Base-by-base conservation (phyloP, 2,113 vertebrate genomes). In the Urocolius indicus region DNA sequence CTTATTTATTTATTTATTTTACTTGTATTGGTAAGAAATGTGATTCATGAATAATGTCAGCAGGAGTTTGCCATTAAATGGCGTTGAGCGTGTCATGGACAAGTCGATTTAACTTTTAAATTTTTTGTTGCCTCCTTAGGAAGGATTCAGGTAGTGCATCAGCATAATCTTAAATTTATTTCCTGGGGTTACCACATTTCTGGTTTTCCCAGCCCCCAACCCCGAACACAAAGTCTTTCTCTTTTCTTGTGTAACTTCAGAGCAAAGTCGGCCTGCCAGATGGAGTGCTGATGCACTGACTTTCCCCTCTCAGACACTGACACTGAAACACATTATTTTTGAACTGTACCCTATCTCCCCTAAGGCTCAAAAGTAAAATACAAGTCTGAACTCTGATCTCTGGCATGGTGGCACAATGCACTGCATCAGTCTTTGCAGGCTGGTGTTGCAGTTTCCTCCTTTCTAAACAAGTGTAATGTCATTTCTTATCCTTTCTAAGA, bases 21-120 rank as follows among this genome's bases (percentile, higher is more conserved):
- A 95, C 82, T 93, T 95, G 84, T 92, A 86, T 87, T 91, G 74
- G 58, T 89, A 84, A 93, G 94, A 97, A 92, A 82, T 89, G 68
- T 34, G 32, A 65, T 61, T 84, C 93, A 84, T 92, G 77, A 78
- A 83, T 89, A 97, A 91, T 95, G 75, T 34, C 66, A 96, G 80
- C 93, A 93, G 92, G 94, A 94, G 87, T 91, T 94, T 96, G 84
- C 93, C 83, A 90, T 96, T 95, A 95, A 96, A 92, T 95, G 66
- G 81, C 58, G 66, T 73, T 88, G 87, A 92, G 84, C 81, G 20
- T 96, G 76, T 85, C 89, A 74, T 76, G 87, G 96, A 69, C 91
- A 85, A 51, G 69, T 81, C 51, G 17, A 88, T 95, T 95, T 96
- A 93, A 94, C 89, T 95, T 96, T 87, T 65, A 96, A 89, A 95